Evolutionary conservation across 2,888 invertebrate species (phyloP), one percentile per base, ranked within the genome.

Genomic region (Agrochola macilenta): DNA sequence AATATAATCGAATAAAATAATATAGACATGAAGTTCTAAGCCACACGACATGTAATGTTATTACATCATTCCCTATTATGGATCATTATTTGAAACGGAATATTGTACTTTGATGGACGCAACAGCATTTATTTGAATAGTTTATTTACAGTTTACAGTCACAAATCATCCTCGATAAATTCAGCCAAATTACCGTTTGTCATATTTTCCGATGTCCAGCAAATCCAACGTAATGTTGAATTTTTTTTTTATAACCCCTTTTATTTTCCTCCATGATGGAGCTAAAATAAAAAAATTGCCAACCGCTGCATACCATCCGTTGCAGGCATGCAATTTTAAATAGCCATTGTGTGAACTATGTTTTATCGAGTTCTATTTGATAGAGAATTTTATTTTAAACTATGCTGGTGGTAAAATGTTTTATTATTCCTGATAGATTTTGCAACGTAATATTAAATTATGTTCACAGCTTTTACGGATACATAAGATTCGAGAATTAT

Each of bases 321-420:
- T 86, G 79, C 85, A 85, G 84, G 86, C 84, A 88, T 90, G 85
- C 87, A 91, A 90, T 91, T 91, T 91, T 89, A 91, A 91, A 82
- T 78, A 88, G 76, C 72, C 81, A 76, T 88, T 88, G 82, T 87
- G 63, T 54, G 69, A 75, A 79, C 78, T 77, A 78, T 83, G 73
- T 61, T 88, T 77, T 79, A 83, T 84, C 65, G 78, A 82, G 72
- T 78, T 72, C 49, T 74, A 52, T 79, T 81, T 78, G 78, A 83
- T 79, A 66, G 54, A 68, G 73, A 69, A 61, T 79, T 84, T 82
- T 76, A 76, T 85, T 84, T 84, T 71, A 70, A 68, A 57, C 68
- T 61, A n/a, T 11, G 30, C 23, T 11, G 26, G 1, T 14, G 20
- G 49, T 54, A 61, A 76, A 64, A 70, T 61, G n/a, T 43, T 65